Base-by-base conservation (phyloP, 1,140 invertebrate species). In the Trichoplusia ni region DNA sequence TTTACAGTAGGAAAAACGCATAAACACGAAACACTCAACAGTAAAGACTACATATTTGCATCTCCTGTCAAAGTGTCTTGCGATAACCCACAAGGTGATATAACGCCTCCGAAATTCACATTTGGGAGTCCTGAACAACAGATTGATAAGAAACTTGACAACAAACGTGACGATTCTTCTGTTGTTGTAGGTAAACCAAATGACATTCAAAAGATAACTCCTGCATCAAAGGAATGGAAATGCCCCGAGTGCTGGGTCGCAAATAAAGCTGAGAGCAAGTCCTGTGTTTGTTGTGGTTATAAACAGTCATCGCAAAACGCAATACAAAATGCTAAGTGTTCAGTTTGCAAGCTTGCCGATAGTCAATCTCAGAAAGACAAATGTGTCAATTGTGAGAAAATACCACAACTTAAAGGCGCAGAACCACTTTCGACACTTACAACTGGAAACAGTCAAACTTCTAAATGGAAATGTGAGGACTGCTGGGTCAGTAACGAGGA, bases 401-500 rank as follows among this genome's bases (percentile, higher is more conserved):
- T 37, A 33, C n/a, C 46, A 42, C 8, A 19, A 7, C 21, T 37
- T 4, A 27, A 29, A 21, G 23, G 5, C n/a, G 33, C 9, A 4
- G 47, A 18, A 7, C 29, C 40, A 1, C 0, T 13, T 6, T 13
- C 18, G 8, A 1, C 2, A 1, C 42, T 29, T 2, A 9, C 29
- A 14, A 18, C 6, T 13, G 23, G 23, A 7, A 9, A 9, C n/a
- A 37, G 31, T 37, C 0, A n/a, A 7, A 19, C 38, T n/a, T 38
- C 53, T 9, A 62, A 91, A 51, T 95, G 95, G 94, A 93, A 94
- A 44, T 95, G 94, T 84, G 73, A 85, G 2, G 86, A 81, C 14
- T 95, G 95, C 80, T 91, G 93, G 85, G 85, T 94, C 0, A 86
- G 89, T 46, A 95, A 95, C 78, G 92, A 93, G 33, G 73, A 85